Base-by-base conservation (phyloP, 2,888 invertebrate genomes). In the Zonitis immaculata region DNA sequence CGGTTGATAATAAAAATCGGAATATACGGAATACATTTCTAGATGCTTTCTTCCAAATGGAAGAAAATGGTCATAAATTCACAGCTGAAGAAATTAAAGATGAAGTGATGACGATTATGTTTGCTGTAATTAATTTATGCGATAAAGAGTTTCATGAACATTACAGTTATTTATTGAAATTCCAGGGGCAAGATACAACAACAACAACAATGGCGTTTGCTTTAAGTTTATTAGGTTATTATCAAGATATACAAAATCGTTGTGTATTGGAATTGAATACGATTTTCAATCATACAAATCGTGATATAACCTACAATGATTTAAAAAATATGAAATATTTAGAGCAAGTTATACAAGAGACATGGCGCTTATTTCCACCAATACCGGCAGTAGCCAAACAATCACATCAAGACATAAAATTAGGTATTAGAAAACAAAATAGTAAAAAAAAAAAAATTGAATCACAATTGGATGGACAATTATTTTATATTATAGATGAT, bases 331-430 rank as follows among this genome's bases (percentile, higher is more conserved):
- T 69, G 60, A 55, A 59, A 18, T 69, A 69, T 53, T 51, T 69
- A 54, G 68, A 69, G 27, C 60, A 65, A 51, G 68, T 68, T 14
- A 64, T 69, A 7, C 62, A 65, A 52, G 69, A 69, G 58, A 66
- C 68, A 1, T 64, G 65, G 57, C 48, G 68, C 45, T 39, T 68
- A n/a, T 67, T 65, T 57, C 65, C 66, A 18, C 64, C 66, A 2
- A 57, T 64, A 44, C 60, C 64, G 4, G 7, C 54, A 1, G 57
- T 66, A 47, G 60, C 54, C 9, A 63, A 54, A 44, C 60, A 58
- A 14, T 47, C 63, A 11, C 47, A 43, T n/a, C 51, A 58, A 11
- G 63, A 66, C 51, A 48, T 66, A 16, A 49, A 56, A 44, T 48
- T 64, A 47, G 62, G 60, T 58, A 59, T n/a, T n/a, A n/a, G n/a